A percentile compares a stretch with the other conserved stretches of the same genome.
Conservation (phyloP, 2,797 vertebrate species). For the Lateolabrax maculatus region DNA sequence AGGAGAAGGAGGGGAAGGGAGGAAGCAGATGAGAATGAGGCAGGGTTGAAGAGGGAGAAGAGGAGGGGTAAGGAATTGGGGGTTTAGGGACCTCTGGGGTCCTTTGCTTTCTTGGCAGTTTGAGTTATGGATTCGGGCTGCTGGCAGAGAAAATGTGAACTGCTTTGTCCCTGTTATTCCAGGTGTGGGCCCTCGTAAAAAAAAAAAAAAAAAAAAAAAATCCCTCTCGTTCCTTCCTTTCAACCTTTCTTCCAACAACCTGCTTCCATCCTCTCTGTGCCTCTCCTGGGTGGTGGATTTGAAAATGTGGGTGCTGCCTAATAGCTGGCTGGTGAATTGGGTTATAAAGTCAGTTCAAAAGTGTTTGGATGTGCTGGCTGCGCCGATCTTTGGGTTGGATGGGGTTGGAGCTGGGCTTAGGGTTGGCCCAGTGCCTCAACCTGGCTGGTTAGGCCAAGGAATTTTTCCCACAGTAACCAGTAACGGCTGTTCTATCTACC, state of each 20-base stretch:
- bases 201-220: slow-evolving; percentile 39
- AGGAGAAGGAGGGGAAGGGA: slow-evolving; percentile 28
- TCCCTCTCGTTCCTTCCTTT: slow-evolving; percentile 39
- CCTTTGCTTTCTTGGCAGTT: slow-evolving; percentile 54
- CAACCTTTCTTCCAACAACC: slow-evolving; percentile 56
- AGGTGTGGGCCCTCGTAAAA: slow-evolving; percentile 68
- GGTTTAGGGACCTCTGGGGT: slow-evolving; percentile 40
- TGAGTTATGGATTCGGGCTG: slow-evolving; percentile 64
- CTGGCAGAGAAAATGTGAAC: slow-evolving; percentile 64
- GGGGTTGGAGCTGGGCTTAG: slow-evolving; percentile 55
- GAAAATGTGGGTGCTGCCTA: slow-evolving; percentile 51
- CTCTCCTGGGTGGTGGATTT: slow-evolving; percentile 43
- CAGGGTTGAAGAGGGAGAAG: slow-evolving; percentile 24
- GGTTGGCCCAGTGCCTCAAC: slow-evolving; percentile 68
- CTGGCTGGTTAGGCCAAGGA: slow-evolving; percentile 68
- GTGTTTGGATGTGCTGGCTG: slow-evolving; percentile 56
- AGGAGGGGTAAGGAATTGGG: slow-evolving; percentile 16
- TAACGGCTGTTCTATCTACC: slow-evolving; percentile 63
- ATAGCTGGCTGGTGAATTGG: slow-evolving; percentile 48
- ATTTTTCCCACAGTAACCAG: slow-evolving; percentile 76
- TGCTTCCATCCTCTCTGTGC: slow-evolving; percentile 34
- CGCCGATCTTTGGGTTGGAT: slow-evolving; percentile 58
- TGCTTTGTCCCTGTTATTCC: slow-evolving; percentile 68
- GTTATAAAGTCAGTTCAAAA: slow-evolving; percentile 53
- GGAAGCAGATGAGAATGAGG: slow-evolving; percentile 26